Evolutionary conservation across 2,113 vertebrate species (phyloP).

Genomic region (Dicrurus megarhynchus): DNA sequence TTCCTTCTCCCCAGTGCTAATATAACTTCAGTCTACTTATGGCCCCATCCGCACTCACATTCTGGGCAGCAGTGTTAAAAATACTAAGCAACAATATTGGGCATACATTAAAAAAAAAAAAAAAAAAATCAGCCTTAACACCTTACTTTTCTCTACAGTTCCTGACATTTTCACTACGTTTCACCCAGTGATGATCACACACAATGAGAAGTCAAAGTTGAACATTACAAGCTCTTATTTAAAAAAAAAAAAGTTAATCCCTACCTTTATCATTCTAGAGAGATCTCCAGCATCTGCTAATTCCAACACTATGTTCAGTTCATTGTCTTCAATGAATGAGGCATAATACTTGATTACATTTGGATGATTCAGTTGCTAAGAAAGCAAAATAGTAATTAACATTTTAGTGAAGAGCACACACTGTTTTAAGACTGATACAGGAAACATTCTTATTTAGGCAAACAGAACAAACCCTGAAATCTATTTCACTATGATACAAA

Average conservation of each 20-base stretch:
- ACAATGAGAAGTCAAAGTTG: neutral
- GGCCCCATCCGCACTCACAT: neutral
- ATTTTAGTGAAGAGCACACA: neutral
- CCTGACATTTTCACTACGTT: neutral
- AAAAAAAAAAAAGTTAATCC: neutral
- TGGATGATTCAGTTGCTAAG: slow-evolving; percentile 96
- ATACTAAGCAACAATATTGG: neutral
- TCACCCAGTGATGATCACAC: neutral
- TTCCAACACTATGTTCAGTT: slow-evolving; percentile 97
- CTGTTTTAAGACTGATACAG: neutral
- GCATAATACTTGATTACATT: slow-evolving; percentile 99
- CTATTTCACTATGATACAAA: neutral
- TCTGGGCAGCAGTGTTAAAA: neutral
- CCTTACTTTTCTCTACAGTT: neutral
- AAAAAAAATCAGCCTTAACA: neutral
- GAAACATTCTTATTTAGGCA: neutral
- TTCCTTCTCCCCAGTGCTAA: neutral
- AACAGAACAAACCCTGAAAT: neutral
- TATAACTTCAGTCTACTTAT: neutral
- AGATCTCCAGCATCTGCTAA: slow-evolving; percentile 97
- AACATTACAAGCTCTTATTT: neutral
- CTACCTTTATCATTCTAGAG: slow-evolving; percentile 98
- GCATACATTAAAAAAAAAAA: neutral
- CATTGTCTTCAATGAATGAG: slow-evolving; percentile 98
- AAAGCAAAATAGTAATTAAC: neutral